These are phyloP conservation scores for Stigmatopora nigra DNA, from an alignment of 2,113 vertebrate genomes.

Conservation along the genomic window DNA sequence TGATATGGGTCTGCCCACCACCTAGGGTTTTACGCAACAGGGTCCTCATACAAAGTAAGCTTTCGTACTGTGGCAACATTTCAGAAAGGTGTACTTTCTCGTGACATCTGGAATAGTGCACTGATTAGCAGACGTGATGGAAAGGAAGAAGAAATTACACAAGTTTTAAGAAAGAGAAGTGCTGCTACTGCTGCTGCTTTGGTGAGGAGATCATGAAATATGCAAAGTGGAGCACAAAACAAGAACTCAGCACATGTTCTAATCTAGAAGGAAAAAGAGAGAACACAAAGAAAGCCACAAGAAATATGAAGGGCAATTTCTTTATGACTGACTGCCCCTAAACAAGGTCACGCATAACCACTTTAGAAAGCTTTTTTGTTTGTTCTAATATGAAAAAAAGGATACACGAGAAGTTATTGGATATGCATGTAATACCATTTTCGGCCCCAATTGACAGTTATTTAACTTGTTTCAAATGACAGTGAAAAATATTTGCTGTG, in stretches of 20 bases:
- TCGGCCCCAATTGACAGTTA: too few relatives aligned
- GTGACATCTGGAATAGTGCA: background rate
- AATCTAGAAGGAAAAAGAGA: constrained; percentile 23
- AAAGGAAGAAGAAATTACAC: constrained; percentile 7
- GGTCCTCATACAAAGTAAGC: background rate
- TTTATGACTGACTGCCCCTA: background rate
- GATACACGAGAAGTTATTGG: background rate
- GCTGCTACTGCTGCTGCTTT: constrained; percentile 19
- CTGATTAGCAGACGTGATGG: constrained; percentile 30
- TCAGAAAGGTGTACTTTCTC: constrained; percentile 4
- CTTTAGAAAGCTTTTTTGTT: background rate
- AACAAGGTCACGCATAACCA: background rate
- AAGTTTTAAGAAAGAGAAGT: constrained; percentile 17
- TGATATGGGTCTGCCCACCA: too few relatives aligned
- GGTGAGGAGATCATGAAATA: constrained; percentile 65
- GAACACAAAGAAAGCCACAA: constrained; percentile 41
- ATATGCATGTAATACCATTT: background rate
- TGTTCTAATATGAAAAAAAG: background rate
- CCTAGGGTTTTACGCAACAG: background rate
- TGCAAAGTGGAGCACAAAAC: constrained; percentile 50
- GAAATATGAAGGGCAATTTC: constrained; percentile 53
- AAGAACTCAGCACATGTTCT: constrained; percentile 29
- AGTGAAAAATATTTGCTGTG: too few relatives aligned
- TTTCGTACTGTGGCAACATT: background rate
- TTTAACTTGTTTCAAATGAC: too few relatives aligned